Conservation (phyloP, 2,888 invertebrate genomes). For the Tuberolachnus salignus region DNA sequence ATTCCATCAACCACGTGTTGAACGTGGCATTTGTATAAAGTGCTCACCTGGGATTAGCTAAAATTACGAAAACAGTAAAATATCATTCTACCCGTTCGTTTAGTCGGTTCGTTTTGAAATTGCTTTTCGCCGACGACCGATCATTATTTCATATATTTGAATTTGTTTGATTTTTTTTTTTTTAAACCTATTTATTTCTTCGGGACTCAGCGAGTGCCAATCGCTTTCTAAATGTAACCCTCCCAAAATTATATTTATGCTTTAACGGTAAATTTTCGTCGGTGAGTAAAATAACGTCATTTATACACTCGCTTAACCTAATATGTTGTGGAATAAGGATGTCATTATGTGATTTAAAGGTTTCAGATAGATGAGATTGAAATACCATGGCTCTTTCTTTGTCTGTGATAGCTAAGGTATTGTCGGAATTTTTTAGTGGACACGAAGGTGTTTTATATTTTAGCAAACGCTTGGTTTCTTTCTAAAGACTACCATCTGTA, state of each 20-base stretch:
- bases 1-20: neutral
- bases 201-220: neutral
- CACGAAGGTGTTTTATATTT: neutral
- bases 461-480: too few species aligned
- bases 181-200: neutral
- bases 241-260: neutral
- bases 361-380: too few species aligned
- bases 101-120: slow-evolving; percentile 7
- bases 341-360: too few species aligned
- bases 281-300: neutral
- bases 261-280: neutral
- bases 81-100: neutral
- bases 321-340: neutral
- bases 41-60: slow-evolving; percentile 2
- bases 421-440: too few species aligned
- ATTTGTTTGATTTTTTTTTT: neutral
- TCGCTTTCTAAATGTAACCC: slow-evolving; percentile 13
- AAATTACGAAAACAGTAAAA: slow-evolving; percentile 30
- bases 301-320: slow-evolving; percentile 24
- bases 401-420: too few species aligned
- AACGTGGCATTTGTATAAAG: neutral
- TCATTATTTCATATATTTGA: too few species aligned
- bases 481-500: too few species aligned
- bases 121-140: neutral
- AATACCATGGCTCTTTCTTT: too few species aligned